phyloP scores from a whole-genome alignment of 2,113 vertebrate species.

The Muntiacus reevesi region DNA sequence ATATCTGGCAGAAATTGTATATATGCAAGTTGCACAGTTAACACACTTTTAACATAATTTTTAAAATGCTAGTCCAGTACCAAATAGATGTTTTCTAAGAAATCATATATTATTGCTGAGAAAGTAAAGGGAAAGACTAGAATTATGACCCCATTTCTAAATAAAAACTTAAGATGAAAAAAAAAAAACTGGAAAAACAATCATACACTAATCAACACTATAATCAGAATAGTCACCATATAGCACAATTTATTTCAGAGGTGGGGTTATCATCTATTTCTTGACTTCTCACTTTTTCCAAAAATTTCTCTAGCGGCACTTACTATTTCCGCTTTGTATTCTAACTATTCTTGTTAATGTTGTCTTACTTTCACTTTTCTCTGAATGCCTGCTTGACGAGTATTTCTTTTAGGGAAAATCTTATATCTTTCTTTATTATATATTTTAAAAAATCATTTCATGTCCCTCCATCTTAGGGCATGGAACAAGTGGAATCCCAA shows the following conservation, averaged over 20 bases:
- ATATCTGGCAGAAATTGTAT: background rate
- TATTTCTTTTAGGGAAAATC: background rate
- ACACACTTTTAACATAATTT: background rate
- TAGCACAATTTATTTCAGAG: background rate
- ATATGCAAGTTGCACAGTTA: background rate
- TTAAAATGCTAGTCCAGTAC: background rate
- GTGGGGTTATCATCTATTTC: background rate
- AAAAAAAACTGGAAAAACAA: background rate
- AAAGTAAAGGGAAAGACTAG: background rate
- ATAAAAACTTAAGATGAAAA: background rate
- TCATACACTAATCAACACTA: background rate
- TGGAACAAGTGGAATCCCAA: background rate
- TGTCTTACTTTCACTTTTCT: background rate
- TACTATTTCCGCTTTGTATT: background rate
- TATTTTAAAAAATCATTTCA: background rate
- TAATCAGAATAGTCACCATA: background rate
- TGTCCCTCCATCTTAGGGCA: background rate
- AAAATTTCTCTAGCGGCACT: background rate
- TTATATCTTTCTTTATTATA: background rate
- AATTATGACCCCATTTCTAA: background rate
- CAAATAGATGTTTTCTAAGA: conserved; percentile 17
- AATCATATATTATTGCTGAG: background rate
- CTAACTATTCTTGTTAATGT: background rate
- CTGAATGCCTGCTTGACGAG: background rate
- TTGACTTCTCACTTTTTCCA: background rate